These are phyloP conservation scores for Plagodis pulveraria DNA, from an alignment of 2,888 invertebrate genomes.

Conservation along the genomic window DNA sequence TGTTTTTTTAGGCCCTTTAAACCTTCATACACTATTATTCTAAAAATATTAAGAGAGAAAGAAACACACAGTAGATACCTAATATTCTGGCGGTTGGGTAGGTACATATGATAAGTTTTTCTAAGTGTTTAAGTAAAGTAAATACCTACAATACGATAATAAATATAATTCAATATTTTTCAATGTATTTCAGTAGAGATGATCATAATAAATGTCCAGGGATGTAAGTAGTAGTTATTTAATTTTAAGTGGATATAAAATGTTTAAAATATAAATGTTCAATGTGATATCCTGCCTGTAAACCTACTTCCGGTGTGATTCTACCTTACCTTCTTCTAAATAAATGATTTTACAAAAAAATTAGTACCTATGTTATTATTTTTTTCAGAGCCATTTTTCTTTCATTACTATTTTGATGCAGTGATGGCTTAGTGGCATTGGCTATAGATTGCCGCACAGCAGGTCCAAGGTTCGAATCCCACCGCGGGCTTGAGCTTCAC, in stretches of 20 bases:
- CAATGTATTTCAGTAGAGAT: constrained; percentile 21
- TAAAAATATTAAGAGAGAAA: constrained; percentile 3
- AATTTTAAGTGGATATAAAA: constrained; percentile 52
- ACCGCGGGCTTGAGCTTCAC: no score
- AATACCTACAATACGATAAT: no score
- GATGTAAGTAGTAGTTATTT: constrained; percentile 39
- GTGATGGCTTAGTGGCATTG: no score
- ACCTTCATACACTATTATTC: no score
- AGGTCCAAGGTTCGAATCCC: no score
- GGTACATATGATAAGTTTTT: constrained; percentile 9
- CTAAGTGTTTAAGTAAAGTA: constrained; percentile 13
- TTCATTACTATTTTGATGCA: no score
- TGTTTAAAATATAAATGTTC: constrained; percentile 72
- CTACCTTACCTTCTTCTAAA: constrained; percentile 68
- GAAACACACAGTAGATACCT: constrained; percentile 2
- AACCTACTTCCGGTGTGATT: constrained; percentile 77
- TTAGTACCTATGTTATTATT: constrained; percentile 27
- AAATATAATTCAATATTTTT: constrained; percentile 15
- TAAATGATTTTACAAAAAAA: constrained; percentile 69
- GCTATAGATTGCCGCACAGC: no score
- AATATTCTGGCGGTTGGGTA: not conserved
- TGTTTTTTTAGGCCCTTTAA: no score
- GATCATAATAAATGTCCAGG: constrained; percentile 32
- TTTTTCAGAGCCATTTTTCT: no score
- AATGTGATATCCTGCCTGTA: constrained; percentile 84